These are phyloP conservation scores for Euphonia xanthogaster DNA, from an alignment of 2,797 vertebrate species.

Conservation along the genomic window DNA sequence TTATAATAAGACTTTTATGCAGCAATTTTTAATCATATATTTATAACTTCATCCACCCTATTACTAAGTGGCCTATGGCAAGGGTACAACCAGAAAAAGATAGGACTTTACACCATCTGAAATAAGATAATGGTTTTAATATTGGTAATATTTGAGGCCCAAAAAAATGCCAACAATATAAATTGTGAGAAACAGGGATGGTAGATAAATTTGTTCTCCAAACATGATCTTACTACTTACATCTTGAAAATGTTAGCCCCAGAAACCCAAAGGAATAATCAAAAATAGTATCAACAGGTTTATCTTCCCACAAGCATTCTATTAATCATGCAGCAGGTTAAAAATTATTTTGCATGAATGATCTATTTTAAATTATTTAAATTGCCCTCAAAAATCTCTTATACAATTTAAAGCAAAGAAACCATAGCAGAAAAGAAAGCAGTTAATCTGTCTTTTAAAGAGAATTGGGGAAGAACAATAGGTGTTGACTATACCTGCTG, in stretches of 20 bases:
- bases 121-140: neutral
- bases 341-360: neutral
- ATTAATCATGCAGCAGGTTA: neutral
- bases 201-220: neutral
- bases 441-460: neutral
- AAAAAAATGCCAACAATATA: neutral
- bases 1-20: neutral
- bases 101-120: neutral
- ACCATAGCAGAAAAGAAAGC: neutral
- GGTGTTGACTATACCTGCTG: neutral
- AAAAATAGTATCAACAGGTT: neutral
- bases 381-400: neutral
- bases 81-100: neutral
- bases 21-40: neutral
- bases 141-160: neutral
- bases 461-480: neutral
- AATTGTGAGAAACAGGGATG: neutral
- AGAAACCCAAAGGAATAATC: neutral
- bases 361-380: neutral
- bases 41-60: neutral
- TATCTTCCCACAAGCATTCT: neutral
- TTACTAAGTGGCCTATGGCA: neutral
- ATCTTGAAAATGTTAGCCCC: neutral
- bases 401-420: neutral
- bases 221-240: neutral